A percentile compares a stretch with the other conserved stretches of the same genome.
Evolutionary conservation across 2,113 vertebrate species (phyloP).

Genomic region (Lepus europaeus): DNA sequence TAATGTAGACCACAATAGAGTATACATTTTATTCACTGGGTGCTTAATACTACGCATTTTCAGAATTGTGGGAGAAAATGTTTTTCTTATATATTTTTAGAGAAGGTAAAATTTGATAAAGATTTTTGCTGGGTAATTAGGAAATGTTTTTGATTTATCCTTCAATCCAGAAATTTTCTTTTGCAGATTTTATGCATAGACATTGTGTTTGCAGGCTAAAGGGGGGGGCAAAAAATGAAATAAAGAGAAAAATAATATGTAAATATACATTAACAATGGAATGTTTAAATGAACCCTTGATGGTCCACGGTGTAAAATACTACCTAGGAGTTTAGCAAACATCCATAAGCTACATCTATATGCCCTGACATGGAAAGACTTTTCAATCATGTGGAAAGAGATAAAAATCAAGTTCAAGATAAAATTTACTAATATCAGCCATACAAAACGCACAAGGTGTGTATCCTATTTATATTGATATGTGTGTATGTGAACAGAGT

Average conservation of each 20-base stretch:
- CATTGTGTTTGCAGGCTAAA: not conserved
- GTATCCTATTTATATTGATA: not conserved
- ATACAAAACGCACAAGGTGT: not conserved
- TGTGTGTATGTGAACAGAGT: not conserved
- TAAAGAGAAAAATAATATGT: not conserved
- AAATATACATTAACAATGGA: not conserved
- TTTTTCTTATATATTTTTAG: not conserved
- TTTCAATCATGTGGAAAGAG: not conserved
- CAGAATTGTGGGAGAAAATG: not conserved
- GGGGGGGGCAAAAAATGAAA: not conserved
- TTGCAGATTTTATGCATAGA: not conserved
- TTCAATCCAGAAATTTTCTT: not conserved
- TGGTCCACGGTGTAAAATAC: not conserved
- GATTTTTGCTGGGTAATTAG: not conserved
- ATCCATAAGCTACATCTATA: not conserved
- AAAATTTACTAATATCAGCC: not conserved
- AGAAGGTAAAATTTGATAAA: not conserved
- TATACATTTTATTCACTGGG: not conserved
- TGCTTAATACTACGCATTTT: not conserved
- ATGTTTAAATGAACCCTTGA: not conserved
- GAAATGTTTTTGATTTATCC: not conserved
- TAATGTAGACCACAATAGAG: not conserved
- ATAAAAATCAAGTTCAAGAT: not conserved
- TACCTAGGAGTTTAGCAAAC: not conserved
- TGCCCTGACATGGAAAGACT: not conserved